Conservation (phyloP, 2,797 vertebrate species). For the Sorex maritimensis region DNA sequence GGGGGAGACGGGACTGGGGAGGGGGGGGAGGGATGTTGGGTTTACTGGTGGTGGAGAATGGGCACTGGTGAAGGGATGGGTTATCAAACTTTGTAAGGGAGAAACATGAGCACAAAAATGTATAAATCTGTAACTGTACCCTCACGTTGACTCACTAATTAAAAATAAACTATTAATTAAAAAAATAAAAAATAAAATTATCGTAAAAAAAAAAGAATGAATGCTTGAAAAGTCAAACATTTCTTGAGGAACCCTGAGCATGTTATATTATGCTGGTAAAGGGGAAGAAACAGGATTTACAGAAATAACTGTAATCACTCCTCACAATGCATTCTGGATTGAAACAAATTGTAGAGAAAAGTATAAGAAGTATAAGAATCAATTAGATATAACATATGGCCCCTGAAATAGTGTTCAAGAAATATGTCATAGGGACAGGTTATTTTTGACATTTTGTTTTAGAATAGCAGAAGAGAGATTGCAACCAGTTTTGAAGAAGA, state of each 20-base stretch:
- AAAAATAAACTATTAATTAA: too few relatives aligned
- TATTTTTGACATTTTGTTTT: not conserved
- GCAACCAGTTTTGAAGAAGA: not conserved
- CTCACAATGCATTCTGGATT: not conserved
- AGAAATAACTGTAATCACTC: not conserved
- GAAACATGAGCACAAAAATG: too few relatives aligned
- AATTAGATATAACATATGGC: not conserved
- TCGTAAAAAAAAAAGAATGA: too few relatives aligned
- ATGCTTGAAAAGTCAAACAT: conserved; percentile 55
- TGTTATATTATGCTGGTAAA: conserved; percentile 3
- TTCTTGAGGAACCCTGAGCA: not conserved
- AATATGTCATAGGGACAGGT: not conserved
- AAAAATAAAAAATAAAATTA: too few relatives aligned
- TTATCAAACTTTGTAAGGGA: too few relatives aligned
- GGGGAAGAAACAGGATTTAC: not conserved
- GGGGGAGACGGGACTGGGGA: too few relatives aligned
- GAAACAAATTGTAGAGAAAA: not conserved
- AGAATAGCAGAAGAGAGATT: not conserved
- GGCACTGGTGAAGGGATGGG: too few relatives aligned
- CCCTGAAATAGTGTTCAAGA: not conserved
- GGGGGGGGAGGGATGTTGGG: too few relatives aligned
- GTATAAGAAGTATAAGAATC: not conserved
- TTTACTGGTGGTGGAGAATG: too few relatives aligned
- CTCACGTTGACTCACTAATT: too few relatives aligned
- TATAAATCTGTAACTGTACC: too few relatives aligned